phyloP scores from a whole-genome alignment of 2,113 vertebrate species.

The Peromyscus californicus region DNA sequence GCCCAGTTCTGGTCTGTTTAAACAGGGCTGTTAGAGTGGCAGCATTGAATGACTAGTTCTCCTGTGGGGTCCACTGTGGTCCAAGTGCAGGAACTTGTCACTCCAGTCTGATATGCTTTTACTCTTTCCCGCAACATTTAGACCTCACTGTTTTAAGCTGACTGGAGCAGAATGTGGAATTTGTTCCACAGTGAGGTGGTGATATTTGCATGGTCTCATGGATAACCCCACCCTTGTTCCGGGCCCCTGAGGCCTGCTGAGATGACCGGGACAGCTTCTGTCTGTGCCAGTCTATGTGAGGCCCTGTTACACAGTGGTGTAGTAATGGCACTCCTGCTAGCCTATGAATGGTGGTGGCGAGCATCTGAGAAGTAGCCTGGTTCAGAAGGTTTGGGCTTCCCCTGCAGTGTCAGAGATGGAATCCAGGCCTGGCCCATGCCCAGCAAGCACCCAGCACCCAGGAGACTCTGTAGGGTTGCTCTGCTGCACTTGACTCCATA shows the following conservation, averaged over 20 bases:
- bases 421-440: neutral
- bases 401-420: neutral
- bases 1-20: neutral
- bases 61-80: neutral
- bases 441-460: neutral
- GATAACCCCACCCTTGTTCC: neutral
- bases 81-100: neutral
- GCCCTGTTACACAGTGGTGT: neutral
- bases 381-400: neutral
- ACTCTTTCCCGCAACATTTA: neutral
- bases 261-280: neutral
- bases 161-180: neutral
- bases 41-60: too few relatives aligned
- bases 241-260: neutral
- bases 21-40: neutral
- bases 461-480: neutral
- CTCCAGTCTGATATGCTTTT: neutral
- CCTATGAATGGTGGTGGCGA: neutral
- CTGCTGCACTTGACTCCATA: conserved; percentile 90
- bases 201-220: neutral
- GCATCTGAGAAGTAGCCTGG: neutral
- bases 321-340: neutral
- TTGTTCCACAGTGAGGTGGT: neutral
- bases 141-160: neutral
- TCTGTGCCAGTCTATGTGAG: neutral